Conservation (phyloP, 2,113 vertebrate species). For the Balaeniceps rex region DNA sequence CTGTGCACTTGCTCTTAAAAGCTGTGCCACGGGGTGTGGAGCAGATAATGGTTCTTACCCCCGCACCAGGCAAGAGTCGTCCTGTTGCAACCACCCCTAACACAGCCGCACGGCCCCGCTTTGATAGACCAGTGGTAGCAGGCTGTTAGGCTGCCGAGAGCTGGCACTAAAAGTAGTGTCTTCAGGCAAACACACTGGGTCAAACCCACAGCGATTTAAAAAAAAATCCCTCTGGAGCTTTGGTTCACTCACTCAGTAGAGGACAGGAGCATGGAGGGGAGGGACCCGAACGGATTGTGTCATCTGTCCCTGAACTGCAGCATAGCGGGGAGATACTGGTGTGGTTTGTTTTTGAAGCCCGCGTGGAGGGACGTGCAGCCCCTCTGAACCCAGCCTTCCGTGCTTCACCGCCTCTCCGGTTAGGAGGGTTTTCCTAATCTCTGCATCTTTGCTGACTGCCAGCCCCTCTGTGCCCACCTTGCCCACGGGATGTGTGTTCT, state of each 20-base stretch:
- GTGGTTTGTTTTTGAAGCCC: neutral
- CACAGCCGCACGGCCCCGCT: fast-evolving
- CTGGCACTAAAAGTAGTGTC: neutral
- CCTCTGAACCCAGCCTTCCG: neutral
- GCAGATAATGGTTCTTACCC: constrained; percentile 10
- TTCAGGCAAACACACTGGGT: neutral
- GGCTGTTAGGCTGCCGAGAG: neutral
- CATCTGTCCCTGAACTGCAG: fast-evolving
- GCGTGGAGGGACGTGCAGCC: fast-evolving
- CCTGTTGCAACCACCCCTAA: neutral
- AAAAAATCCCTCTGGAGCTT: neutral
- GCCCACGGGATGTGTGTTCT: neutral
- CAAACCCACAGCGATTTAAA: neutral
- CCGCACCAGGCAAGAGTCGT: neutral
- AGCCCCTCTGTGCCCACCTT: neutral
- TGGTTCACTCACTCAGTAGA: neutral
- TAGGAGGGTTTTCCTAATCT: neutral
- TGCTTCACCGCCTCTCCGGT: neutral
- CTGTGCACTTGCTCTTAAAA: neutral
- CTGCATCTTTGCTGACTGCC: neutral
- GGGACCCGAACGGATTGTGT: neutral
- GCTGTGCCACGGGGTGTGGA: neutral
- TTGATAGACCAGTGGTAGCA: fast-evolving
- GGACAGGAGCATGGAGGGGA: neutral
- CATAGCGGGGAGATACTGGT: neutral